These are phyloP conservation scores for Phyllostomus discolor DNA, from an alignment of 2,113 vertebrate species.

Conservation along the genomic window DNA sequence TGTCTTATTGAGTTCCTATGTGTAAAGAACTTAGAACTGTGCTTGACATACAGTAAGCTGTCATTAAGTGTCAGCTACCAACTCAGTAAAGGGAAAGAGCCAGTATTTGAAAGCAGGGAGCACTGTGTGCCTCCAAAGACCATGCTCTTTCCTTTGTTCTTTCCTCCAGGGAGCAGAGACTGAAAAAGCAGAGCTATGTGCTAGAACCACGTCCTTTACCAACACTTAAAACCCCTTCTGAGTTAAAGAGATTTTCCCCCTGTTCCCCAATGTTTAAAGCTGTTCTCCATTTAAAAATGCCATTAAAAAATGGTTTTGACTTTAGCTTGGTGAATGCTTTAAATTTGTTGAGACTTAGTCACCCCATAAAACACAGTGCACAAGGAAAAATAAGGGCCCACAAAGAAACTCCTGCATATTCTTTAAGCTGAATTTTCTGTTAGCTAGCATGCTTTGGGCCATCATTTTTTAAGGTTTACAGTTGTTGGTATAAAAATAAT, in stretches of 20 bases:
- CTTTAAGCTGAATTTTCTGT: neutral
- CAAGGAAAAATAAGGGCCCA: neutral
- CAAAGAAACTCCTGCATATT: neutral
- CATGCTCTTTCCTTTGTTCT: neutral
- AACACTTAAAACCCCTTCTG: neutral
- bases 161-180: neutral
- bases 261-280: neutral
- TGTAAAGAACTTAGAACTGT: neutral
- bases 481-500: no score
- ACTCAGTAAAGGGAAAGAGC: neutral
- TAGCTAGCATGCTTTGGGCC: neutral
- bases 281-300: neutral
- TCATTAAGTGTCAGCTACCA: slow-evolving; percentile 1
- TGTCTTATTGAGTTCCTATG: neutral
- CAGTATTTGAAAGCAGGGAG: neutral
- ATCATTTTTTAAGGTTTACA: neutral
- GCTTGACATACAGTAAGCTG: neutral
- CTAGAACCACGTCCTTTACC: neutral
- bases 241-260: no score
- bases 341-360: slow-evolving; percentile 56
- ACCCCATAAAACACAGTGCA: slow-evolving; percentile 48
- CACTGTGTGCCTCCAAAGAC: neutral
- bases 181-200: neutral
- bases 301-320: neutral
- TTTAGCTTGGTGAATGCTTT: slow-evolving; percentile 37